Conservation (phyloP, 1,140 invertebrate species). For the Caenorhabditis elegans region WBcel235 BX284603.4:8216001-8216500, state of each 20-base stretch:
- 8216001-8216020: constrained; percentile 33
- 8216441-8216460: constrained; percentile 29
- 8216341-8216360: constrained; percentile 9
- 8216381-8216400: background rate
- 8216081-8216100: constrained; percentile 33
- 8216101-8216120: constrained; percentile 33
- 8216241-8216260: constrained; percentile 27
- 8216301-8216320: background rate
- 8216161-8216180: background rate
- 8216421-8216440: too few species aligned
- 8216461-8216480: constrained; percentile 23
- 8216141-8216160: background rate
- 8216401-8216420: too few species aligned
- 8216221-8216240: background rate
- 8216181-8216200: too few species aligned
- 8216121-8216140: constrained; percentile 29
- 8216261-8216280: constrained; percentile 6
- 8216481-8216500: background rate
- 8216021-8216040: constrained; percentile 33
- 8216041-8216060: constrained; percentile 26
- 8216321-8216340: background rate
- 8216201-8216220: too few species aligned
- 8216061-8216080: constrained; percentile 32
- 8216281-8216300: constrained; percentile 25
- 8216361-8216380: constrained; percentile 2